Evolutionary conservation across 2,888 invertebrate genomes (phyloP), one percentile per base, ranked within the genome.

Genomic region (Dromius quadrimaculatus): DNA sequence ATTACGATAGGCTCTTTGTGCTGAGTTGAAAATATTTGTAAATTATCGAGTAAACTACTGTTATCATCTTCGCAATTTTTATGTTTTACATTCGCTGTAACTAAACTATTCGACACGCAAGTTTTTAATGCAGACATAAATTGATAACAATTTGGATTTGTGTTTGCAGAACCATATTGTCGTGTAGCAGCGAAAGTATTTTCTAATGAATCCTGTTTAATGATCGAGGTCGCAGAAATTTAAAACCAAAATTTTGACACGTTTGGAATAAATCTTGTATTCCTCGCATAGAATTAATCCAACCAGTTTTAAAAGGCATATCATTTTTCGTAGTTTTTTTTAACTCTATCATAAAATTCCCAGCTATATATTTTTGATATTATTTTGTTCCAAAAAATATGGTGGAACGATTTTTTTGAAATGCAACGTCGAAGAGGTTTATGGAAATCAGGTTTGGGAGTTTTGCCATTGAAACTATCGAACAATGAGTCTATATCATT

Each of bases 301-400:
- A 64, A 9, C 64, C 64, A 9, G 28, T 13, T 64, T 64, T 64
- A 47, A 38, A 45, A 23, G 64, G 64, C 47, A 64, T 64, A 9
- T 15, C 13, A 1, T 20, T 38, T 62, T 62, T 62, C 11, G 13
- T 62, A 1, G 9, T 19, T 15, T 38, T 1, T n/a, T 38, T 62
- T 62, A 41, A 38, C 13, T 20, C 38, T 23, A 15, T 3, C 15
- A 13, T 23, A 11, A 62, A 62, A 62, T 20, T 41, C 62, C 62
- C 62, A 62, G 38, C 22, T 62, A 41, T 41, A 20, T 20, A 62
- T 57, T 57, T 28, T 32, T 32, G 9, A 6, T 28, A 57, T 1
- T 1, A 57, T 57, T 15, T 57, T 28, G 13, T 32, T 23, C 57
- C 57, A 57, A 13, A 57, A 57, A 32, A 32, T 15, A 17, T 57